Conservation (phyloP, 2,888 invertebrate genomes). For the Diabrotica balteata region DNA sequence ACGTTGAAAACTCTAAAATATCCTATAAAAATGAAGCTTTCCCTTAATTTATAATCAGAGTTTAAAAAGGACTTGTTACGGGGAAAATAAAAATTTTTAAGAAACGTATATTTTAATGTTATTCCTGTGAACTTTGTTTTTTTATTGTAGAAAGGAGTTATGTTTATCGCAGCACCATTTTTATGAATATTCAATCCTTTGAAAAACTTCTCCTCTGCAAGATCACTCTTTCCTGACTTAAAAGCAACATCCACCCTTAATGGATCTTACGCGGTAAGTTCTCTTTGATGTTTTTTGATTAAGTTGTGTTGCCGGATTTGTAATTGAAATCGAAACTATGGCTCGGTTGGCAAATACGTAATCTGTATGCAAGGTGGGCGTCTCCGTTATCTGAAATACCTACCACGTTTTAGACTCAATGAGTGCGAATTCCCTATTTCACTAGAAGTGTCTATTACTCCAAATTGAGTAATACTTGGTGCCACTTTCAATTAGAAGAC, state of each 20-base stretch:
- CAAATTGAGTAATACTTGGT: background rate
- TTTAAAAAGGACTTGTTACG: no score
- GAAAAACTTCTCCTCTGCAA: no score
- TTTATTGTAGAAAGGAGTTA: no score
- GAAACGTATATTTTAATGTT: no score
- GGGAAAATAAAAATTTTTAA: no score
- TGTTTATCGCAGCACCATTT: no score
- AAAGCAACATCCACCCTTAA: constrained; percentile 2
- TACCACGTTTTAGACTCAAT: constrained; percentile 37
- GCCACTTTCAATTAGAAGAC: no score
- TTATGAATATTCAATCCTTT: no score
- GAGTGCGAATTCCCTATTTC: constrained; percentile 31
- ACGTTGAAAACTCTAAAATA: no score
- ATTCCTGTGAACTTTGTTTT: no score
- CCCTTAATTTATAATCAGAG: no score
- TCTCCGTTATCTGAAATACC: constrained; percentile 41
- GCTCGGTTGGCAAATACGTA: constrained; percentile 55
- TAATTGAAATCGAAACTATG: constrained; percentile 58
- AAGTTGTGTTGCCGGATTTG: constrained; percentile 52
- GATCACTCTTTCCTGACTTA: constrained; percentile 3
- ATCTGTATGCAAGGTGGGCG: constrained; percentile 57
- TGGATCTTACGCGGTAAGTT: constrained; percentile 17
- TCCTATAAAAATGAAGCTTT: no score
- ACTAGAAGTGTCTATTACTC: constrained; percentile 4
- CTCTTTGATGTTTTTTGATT: constrained; percentile 58